A percentile compares a stretch with the other conserved stretches of the same genome.
Conservation (phyloP, 1,140 invertebrate species). For the Brachionus calyciflorus region DNA sequence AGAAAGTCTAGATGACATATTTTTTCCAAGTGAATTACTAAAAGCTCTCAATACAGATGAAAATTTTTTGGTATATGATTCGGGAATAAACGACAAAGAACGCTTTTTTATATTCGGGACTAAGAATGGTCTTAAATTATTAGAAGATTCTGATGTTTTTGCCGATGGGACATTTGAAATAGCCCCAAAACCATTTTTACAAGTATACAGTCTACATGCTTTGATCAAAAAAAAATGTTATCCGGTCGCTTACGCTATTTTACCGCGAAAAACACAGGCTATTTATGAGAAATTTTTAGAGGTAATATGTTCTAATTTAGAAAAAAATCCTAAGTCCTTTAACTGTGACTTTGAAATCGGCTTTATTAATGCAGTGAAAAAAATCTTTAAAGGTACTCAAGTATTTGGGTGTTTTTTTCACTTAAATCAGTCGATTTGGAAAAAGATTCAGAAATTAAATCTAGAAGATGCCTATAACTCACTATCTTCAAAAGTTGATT, state of each 20-base stretch:
- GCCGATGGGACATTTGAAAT: neutral
- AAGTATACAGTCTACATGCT: conserved; percentile 16
- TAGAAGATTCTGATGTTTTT: neutral
- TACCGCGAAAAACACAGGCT: too few relatives aligned
- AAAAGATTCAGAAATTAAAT: conserved; percentile 4
- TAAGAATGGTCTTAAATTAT: neutral
- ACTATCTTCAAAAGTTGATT: conserved; percentile 1
- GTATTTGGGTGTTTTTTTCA: neutral
- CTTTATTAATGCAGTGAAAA: too few relatives aligned
- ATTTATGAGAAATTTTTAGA: too few relatives aligned
- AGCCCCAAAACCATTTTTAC: neutral
- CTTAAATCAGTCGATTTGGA: neutral
- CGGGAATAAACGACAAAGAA: neutral
- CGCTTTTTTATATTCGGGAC: neutral
- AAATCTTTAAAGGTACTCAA: too few relatives aligned
- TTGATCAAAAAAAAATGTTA: conserved; percentile 4
- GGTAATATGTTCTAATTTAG: too few relatives aligned
- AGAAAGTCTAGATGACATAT: neutral
- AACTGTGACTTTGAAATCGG: too few relatives aligned
- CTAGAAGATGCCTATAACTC: conserved; percentile 14
- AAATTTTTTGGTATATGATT: conserved; percentile 4
- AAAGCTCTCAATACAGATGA: neutral
- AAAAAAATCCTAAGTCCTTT: too few relatives aligned
- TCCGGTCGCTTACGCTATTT: neutral
- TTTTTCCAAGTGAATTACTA: neutral